Evolutionary conservation across 2,113 vertebrate genomes (phyloP).

Genomic region (Rutilus rutilus): DNA sequence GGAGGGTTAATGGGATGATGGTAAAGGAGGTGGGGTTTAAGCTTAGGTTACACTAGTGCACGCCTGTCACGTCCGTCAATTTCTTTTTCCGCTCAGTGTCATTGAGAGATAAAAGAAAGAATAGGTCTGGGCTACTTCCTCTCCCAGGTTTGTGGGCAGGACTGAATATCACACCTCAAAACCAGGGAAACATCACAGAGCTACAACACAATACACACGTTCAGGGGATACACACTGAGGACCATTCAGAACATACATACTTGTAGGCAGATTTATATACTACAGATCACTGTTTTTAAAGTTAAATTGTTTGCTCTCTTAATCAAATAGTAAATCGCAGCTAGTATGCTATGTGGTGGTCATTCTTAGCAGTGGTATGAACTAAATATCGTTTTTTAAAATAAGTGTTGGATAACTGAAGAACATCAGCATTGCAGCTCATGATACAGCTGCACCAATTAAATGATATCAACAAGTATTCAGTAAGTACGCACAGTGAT

Average conservation of each 20-base stretch:
- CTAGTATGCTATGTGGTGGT: background rate
- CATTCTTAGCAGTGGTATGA: background rate
- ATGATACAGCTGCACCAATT: background rate
- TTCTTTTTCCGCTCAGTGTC: constrained; percentile 25
- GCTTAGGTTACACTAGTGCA: constrained; percentile 65
- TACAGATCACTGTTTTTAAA: background rate
- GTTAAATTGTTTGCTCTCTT: background rate
- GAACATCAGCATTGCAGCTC: background rate
- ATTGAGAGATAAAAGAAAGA: constrained; percentile 41
- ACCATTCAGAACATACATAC: background rate
- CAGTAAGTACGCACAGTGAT: background rate
- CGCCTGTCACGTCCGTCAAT: constrained; percentile 63
- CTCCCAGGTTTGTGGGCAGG: constrained; percentile 27
- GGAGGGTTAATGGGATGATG: constrained; percentile 61
- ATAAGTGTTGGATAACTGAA: background rate
- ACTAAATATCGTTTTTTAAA: background rate
- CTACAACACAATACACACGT: constrained; percentile 49
- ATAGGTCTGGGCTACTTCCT: constrained; percentile 39
- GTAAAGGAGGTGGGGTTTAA: constrained; percentile 65
- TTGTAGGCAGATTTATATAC: background rate
- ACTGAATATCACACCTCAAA: constrained; percentile 52
- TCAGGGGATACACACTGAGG: background rate
- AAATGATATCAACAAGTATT: background rate
- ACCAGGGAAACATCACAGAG: constrained; percentile 58
- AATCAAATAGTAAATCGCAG: background rate